phyloP scores from a whole-genome alignment of 2,797 vertebrate species.

The Leptatherina wallacei region DNA sequence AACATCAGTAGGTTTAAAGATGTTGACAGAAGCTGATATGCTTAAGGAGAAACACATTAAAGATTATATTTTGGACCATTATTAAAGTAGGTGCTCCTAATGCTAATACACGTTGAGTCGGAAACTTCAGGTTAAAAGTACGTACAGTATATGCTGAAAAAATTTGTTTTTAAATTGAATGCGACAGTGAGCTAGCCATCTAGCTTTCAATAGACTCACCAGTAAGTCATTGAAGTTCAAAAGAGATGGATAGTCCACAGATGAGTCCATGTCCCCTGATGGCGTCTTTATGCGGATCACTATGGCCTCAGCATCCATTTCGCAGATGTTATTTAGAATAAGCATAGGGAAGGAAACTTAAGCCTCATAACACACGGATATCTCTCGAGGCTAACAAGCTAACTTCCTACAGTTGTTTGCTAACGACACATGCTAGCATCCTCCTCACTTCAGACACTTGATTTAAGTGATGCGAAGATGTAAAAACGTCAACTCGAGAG shows the following conservation, averaged over 20 bases:
- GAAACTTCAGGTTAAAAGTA: not conserved
- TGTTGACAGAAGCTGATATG: not conserved
- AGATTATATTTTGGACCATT: not conserved
- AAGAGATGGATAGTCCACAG: slow-evolving; percentile 90
- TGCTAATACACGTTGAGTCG: not conserved
- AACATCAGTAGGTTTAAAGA: not conserved
- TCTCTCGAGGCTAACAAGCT: slow-evolving; percentile 59
- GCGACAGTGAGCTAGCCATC: not conserved
- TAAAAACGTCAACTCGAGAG: not conserved
- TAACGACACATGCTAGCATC: slow-evolving; percentile 61
- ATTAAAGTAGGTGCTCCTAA: not conserved
- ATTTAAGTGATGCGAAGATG: slow-evolving; percentile 2
- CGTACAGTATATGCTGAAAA: not conserved
- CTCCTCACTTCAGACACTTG: slow-evolving; percentile 34
- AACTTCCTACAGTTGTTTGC: slow-evolving; percentile 61
- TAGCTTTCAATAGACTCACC: slow-evolving; percentile 81
- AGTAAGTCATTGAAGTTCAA: slow-evolving; percentile 94
- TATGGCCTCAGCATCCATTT: slow-evolving; percentile 92
- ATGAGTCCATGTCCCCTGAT: slow-evolving; percentile 94
- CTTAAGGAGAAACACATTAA: not conserved
- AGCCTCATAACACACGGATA: slow-evolving; percentile 62
- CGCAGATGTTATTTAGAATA: slow-evolving; percentile 80
- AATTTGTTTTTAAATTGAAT: not conserved
- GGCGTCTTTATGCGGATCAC: slow-evolving; percentile 96
- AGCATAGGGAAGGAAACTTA: slow-evolving; percentile 80